A percentile compares a stretch with the other conserved stretches of the same genome.
These are phyloP conservation scores for Arenaria interpres DNA, from an alignment of 2,113 vertebrate genomes.

Conservation along the genomic window DNA sequence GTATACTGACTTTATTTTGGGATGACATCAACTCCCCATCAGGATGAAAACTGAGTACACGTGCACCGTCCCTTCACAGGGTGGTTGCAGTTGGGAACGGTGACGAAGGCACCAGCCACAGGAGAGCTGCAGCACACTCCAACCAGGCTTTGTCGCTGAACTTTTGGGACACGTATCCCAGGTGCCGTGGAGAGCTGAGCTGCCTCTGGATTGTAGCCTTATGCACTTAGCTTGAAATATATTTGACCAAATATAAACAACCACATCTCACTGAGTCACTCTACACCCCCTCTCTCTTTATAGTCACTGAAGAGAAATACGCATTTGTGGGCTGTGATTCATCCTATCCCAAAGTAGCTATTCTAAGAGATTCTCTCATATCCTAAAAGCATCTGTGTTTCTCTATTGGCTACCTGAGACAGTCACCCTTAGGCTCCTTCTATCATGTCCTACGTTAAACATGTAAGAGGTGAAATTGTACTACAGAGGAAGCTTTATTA, in stretches of 20 bases:
- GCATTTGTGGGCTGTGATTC: constrained; percentile 59
- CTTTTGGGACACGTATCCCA: neutral
- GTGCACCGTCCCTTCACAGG: neutral
- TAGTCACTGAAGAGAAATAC: constrained; percentile 51
- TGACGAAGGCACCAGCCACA: neutral
- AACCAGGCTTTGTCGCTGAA: neutral
- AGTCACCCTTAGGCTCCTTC: neutral
- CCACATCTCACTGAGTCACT: constrained; percentile 63
- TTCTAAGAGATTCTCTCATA: constrained; percentile 40
- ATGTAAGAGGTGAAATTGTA: neutral
- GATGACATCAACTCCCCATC: neutral
- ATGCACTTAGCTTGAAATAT: constrained; percentile 48
- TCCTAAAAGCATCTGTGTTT: constrained; percentile 20
- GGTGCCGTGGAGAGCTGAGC: constrained; percentile 12
- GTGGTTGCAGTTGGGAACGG: neutral
- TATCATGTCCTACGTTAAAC: neutral
- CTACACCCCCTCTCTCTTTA: constrained; percentile 62
- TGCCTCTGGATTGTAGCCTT: constrained; percentile 38
- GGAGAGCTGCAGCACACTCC: neutral
- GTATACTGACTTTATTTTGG: constrained; percentile 16
- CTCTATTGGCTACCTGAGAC: neutral
- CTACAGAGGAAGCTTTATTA: neutral
- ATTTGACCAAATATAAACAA: constrained; percentile 64
- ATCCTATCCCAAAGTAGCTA: constrained; percentile 44
- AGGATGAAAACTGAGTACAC: neutral